A percentile compares a stretch with the other conserved stretches of the same genome.
These are phyloP conservation scores for Notothenia coriiceps DNA, from an alignment of 2,113 vertebrate genomes.

Conservation along the genomic window DNA sequence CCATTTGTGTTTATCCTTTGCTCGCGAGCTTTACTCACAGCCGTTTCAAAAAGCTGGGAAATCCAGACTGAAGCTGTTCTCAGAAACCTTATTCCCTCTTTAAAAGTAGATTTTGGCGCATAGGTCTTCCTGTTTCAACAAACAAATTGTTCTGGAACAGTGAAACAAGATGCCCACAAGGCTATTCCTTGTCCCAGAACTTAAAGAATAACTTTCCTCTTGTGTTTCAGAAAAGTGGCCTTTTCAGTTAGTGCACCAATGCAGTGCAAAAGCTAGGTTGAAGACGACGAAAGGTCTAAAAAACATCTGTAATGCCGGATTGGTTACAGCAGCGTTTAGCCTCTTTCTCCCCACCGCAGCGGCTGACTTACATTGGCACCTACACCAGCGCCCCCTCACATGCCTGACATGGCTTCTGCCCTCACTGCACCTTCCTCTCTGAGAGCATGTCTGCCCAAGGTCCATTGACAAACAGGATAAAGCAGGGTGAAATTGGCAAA, in stretches of 20 bases:
- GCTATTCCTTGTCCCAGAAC: slow-evolving; percentile 40
- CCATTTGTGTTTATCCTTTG: slow-evolving; percentile 28
- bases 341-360: slow-evolving; percentile 47
- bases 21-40: neutral
- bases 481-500: slow-evolving; percentile 38
- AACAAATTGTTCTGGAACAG: slow-evolving; percentile 62
- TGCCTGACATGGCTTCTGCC: slow-evolving; percentile 64
- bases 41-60: slow-evolving; percentile 46
- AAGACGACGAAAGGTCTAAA: slow-evolving; percentile 31
- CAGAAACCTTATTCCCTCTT: slow-evolving; percentile 57
- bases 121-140: slow-evolving; percentile 63
- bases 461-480: slow-evolving; percentile 59
- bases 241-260: slow-evolving; percentile 5
- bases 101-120: slow-evolving; percentile 44
- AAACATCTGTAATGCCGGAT: slow-evolving; percentile 23
- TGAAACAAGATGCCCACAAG: slow-evolving; percentile 60
- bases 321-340: slow-evolving; percentile 29
- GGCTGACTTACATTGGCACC: slow-evolving; percentile 68
- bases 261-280: slow-evolving; percentile 13
- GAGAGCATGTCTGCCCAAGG: slow-evolving; percentile 50
- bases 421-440: slow-evolving; percentile 30
- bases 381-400: slow-evolving; percentile 64
- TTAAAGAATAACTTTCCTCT: slow-evolving; percentile 40
- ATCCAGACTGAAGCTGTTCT: slow-evolving; percentile 39
- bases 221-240: slow-evolving; percentile 28